Evolutionary conservation across 2,888 invertebrate genomes (phyloP), one percentile per base, ranked within the genome.

Genomic region (Mesopsocus fuscifrons): DNA sequence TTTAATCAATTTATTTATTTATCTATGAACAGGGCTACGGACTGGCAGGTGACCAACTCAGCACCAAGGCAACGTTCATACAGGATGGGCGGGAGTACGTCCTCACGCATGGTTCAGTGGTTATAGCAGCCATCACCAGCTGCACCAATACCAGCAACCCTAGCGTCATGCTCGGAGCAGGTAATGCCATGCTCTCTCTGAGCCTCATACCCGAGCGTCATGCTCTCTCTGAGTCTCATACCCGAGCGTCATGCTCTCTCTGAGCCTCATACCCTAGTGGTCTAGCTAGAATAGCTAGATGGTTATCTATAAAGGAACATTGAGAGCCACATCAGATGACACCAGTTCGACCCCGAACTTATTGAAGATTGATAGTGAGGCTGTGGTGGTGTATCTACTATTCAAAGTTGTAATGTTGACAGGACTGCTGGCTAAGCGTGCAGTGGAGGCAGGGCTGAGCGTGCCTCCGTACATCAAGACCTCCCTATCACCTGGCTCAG

Each of bases 101-200:
- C 32, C 68, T 95, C 48, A 69, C 64, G 0, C 91, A 95, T 59
- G 94, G 95, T 2, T 87, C 89, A 2, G 92, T 97, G 16, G 82
- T 97, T 44, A 94, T 97, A 50, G 92, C 95, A 0, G 95, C 97
- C 42, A 95, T 97, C 52, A 97, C 97, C 1, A 91, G 89, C 18
- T 98, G 97, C 61, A 97, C 97, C 43, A 98, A 98, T 59, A 97
- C 97, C 1, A 88, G 87, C 53, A 97, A 97, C 60, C 95, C 97
- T 0, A 91, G 91, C 50, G 97, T 97, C 4, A 97, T 97, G 95
- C 66, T 97, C 15, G 95, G 92, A 30, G 95, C 97, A 51, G 91
- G 89, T 72, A 58, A 52, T 54, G n/a, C n/a, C n/a, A n/a, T n/a
- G n/a, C n/a, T 47, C n/a, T n/a, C n/a, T n/a, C n/a, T n/a, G n/a